A percentile compares a stretch with the other conserved stretches of the same genome.
Evolutionary conservation across 64 coral and sea anemone species (phyloP).

Genomic region (Anthopleura sola): DNA sequence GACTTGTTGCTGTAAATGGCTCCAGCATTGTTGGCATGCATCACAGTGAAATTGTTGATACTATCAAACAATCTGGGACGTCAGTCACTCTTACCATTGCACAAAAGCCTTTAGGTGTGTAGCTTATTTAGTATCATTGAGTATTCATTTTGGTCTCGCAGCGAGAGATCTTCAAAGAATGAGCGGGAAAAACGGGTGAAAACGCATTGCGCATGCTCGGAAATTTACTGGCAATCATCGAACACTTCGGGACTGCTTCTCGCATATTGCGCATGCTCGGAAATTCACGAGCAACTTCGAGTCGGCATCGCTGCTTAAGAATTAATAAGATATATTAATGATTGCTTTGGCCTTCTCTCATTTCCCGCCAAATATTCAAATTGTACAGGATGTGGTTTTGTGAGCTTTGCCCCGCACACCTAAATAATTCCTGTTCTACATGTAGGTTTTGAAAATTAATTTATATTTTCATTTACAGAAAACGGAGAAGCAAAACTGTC

Average conservation of each 20-base stretch:
- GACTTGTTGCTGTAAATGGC: constrained; percentile 84
- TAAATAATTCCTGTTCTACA: neutral
- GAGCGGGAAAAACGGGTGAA: neutral
- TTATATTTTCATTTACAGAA: neutral
- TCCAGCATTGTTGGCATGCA: constrained; percentile 82
- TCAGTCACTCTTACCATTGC: constrained; percentile 80
- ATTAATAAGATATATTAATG: too few relatives aligned
- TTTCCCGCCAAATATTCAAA: neutral
- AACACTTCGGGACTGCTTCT: too few relatives aligned
- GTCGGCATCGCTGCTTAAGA: too few relatives aligned
- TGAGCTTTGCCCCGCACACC: too few relatives aligned
- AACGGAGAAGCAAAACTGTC: neutral
- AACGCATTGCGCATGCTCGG: neutral
- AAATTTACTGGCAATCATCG: neutral
- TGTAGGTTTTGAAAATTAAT: neutral
- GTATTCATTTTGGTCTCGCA: neutral
- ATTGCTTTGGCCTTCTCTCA: neutral
- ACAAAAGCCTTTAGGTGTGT: constrained; percentile 62
- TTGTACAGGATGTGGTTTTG: too few relatives aligned
- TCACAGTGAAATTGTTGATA: constrained; percentile 93
- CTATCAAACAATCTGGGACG: constrained; percentile 87
- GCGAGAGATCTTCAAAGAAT: neutral
- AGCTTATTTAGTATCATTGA: neutral
- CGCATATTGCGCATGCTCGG: neutral
- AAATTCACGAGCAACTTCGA: neutral